Conservation (phyloP, 1,140 invertebrate genomes). For the Helicorthomorpha holstii region DNA sequence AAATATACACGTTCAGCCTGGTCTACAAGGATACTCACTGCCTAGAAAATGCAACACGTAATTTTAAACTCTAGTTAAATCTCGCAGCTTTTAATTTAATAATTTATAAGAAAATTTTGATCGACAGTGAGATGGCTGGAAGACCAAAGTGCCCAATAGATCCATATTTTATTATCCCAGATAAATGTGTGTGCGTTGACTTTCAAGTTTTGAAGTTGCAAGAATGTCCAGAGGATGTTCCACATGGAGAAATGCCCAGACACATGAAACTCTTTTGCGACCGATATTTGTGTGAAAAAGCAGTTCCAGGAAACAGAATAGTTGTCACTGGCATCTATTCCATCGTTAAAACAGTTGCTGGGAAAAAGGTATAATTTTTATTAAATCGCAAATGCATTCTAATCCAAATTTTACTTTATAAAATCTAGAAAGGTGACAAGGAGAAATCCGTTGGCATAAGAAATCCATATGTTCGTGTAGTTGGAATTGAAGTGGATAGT, state of each 20-base stretch:
- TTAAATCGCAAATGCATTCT: too few relatives aligned
- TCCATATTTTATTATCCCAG: constrained; percentile 93
- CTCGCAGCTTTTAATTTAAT: not conserved
- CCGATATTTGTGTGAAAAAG: constrained; percentile 57
- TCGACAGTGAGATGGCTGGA: constrained; percentile 60
- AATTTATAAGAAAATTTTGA: constrained; percentile 8
- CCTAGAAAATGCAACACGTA: constrained; percentile 88
- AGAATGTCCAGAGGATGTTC: constrained; percentile 89
- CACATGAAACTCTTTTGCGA: constrained; percentile 93
- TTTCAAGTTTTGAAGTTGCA: constrained; percentile 67
- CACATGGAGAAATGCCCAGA: constrained; percentile 95
- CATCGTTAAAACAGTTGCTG: constrained; percentile 63
- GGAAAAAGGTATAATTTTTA: constrained; percentile 25
- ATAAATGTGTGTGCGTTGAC: constrained; percentile 94
- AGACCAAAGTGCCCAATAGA: constrained; percentile 85
- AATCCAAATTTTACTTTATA: not conserved
- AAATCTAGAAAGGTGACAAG: constrained; percentile 38
- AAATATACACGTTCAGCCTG: constrained; percentile 81
- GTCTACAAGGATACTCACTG: constrained; percentile 90
- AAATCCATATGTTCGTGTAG: constrained; percentile 80
- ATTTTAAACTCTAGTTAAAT: constrained; percentile 13
- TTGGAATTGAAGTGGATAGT: constrained; percentile 75
- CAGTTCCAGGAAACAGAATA: constrained; percentile 91
- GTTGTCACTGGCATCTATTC: constrained; percentile 89
- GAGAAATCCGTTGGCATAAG: constrained; percentile 86